These are phyloP conservation scores for Hycleus phaleratus DNA, from an alignment of 1,140 invertebrate genomes.

Conservation along the genomic window DNA sequence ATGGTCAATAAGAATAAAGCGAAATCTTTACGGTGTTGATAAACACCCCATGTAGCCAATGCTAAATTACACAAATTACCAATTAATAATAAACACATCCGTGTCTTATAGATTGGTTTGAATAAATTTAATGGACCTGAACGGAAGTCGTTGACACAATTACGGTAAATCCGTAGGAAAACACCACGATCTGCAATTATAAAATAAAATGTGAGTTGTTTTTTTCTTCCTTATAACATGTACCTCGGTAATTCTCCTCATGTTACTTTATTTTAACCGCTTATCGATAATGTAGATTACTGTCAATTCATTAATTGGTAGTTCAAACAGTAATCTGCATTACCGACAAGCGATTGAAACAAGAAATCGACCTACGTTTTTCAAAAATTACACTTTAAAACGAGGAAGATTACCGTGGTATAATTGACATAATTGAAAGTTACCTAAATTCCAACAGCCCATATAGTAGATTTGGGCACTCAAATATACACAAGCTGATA, in stretches of 20 bases:
- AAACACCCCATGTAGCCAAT: slow-evolving; percentile 61
- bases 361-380: too few species aligned
- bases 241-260: too few species aligned
- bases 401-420: not conserved
- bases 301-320: too few species aligned
- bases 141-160: slow-evolving; percentile 40
- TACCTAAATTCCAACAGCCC: slow-evolving; percentile 66
- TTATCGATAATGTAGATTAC: too few species aligned
- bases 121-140: slow-evolving; percentile 43
- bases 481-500: slow-evolving; percentile 60
- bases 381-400: too few species aligned
- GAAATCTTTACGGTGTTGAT: slow-evolving; percentile 64
- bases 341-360: too few species aligned
- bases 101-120: slow-evolving; percentile 47
- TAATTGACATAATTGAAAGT: slow-evolving; percentile 21
- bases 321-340: too few species aligned
- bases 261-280: too few species aligned
- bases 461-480: slow-evolving; percentile 82
- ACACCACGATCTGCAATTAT: slow-evolving; percentile 36
- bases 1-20: slow-evolving; percentile 73
- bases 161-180: slow-evolving; percentile 42
- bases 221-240: too few species aligned
- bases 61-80: slow-evolving; percentile 71
- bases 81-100: slow-evolving; percentile 50
- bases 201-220: not conserved